Conservation (phyloP, 2,888 invertebrate species). For the Thereva unica region DNA sequence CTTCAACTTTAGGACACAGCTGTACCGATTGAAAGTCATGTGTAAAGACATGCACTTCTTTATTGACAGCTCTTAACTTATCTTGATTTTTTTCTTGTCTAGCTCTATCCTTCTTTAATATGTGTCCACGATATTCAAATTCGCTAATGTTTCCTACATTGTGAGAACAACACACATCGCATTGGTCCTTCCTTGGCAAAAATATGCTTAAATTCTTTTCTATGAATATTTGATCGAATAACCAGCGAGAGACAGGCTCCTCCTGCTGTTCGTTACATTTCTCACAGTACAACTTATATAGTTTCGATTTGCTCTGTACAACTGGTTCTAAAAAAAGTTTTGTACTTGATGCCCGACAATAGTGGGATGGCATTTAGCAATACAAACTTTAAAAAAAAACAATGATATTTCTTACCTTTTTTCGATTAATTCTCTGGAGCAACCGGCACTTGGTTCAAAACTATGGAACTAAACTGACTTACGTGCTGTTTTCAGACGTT, state of each 20-base stretch:
- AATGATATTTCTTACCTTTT: too few relatives aligned
- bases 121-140: not conserved
- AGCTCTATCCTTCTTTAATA: not conserved
- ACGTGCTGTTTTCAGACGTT: too few relatives aligned
- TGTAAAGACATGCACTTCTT: not conserved
- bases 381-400: too few relatives aligned
- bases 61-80: not conserved
- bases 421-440: too few relatives aligned
- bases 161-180: not conserved
- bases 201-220: not conserved
- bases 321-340: conserved; percentile 2
- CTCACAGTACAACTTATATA: not conserved
- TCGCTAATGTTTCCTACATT: not conserved
- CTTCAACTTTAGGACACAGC: not conserved
- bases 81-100: not conserved
- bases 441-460: too few relatives aligned
- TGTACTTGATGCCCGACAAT: not conserved
- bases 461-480: too few relatives aligned
- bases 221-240: conserved; percentile 4
- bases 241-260: not conserved
- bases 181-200: not conserved
- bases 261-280: not conserved
- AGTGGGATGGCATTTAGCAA: conserved; percentile 5
- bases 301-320: not conserved
- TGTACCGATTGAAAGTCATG: not conserved